Evolutionary conservation across 2,113 vertebrate genomes (phyloP).

Genomic region (Calonectris borealis): DNA sequence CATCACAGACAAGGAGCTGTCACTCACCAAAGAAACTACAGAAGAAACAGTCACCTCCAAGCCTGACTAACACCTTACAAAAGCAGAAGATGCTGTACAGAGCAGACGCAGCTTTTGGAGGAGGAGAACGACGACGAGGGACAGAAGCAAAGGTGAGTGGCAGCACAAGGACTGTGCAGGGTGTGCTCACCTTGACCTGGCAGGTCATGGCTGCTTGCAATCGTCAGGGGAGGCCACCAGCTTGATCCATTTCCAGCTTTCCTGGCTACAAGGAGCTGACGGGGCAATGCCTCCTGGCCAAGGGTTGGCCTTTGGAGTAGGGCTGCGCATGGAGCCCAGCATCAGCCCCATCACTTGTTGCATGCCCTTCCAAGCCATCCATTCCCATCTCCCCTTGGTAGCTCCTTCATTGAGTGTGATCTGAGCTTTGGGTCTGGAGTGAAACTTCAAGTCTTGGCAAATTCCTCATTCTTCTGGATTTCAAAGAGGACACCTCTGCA

Average conservation of each 20-base stretch:
- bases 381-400: neutral
- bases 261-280: neutral
- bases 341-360: neutral
- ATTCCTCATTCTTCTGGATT: neutral
- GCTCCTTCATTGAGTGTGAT: neutral
- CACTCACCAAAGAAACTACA: neutral
- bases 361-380: neutral
- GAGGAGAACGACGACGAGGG: neutral
- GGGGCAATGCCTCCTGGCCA: neutral
- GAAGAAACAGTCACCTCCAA: neutral
- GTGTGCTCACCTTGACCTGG: neutral
- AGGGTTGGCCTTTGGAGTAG: neutral
- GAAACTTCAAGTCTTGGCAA: neutral
- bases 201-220: neutral
- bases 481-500: neutral
- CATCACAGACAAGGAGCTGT: neutral
- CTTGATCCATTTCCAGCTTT: neutral
- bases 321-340: neutral
- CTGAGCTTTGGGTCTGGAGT: neutral
- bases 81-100: neutral
- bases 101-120: neutral
- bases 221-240: neutral
- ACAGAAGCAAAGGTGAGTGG: neutral
- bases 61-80: neutral
- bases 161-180: neutral